Conservation (phyloP, 2,888 invertebrate genomes). For the Cetonia aurata region DNA sequence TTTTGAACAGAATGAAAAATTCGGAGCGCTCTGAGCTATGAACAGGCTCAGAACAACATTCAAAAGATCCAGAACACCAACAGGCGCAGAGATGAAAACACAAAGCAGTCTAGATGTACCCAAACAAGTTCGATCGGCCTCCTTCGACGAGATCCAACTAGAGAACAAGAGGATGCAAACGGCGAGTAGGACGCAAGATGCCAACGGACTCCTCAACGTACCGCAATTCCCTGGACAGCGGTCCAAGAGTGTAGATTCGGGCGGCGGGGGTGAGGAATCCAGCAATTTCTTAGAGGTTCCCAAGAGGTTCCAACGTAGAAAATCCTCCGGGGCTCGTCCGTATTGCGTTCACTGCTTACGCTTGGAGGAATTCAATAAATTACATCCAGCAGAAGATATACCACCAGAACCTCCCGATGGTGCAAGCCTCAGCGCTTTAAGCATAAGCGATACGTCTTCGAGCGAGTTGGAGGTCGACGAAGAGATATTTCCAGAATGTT, state of each 20-base stretch:
- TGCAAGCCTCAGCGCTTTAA: conserved; percentile 60
- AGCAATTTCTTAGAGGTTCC: conserved; percentile 68
- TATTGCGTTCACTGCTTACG: conserved; percentile 84
- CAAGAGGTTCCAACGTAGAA: conserved; percentile 74
- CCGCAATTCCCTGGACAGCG: conserved; percentile 78
- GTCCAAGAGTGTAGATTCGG: conserved; percentile 86
- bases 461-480: conserved; percentile 64
- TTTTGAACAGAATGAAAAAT: conserved; percentile 42
- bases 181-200: conserved; percentile 61
- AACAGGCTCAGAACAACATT: conserved; percentile 87
- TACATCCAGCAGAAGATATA: conserved; percentile 66
- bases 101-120: conserved; percentile 93
- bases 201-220: conserved; percentile 71
- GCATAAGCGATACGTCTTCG: conserved; percentile 69
- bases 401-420: conserved; percentile 60
- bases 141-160: conserved; percentile 90
- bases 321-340: conserved; percentile 76
- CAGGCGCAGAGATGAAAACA: conserved; percentile 91
- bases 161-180: conserved; percentile 79
- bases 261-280: conserved; percentile 77
- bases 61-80: conserved; percentile 89
- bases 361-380: conserved; percentile 79
- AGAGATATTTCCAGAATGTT: conserved; percentile 68
- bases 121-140: conserved; percentile 89
- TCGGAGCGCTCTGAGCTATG: conserved; percentile 66